Percentiles rank a stretch among this genome's conserved stretches.
Conservation (phyloP, 92 coral and sea anemone species). For the Parazoanthus atlanticus region DNA sequence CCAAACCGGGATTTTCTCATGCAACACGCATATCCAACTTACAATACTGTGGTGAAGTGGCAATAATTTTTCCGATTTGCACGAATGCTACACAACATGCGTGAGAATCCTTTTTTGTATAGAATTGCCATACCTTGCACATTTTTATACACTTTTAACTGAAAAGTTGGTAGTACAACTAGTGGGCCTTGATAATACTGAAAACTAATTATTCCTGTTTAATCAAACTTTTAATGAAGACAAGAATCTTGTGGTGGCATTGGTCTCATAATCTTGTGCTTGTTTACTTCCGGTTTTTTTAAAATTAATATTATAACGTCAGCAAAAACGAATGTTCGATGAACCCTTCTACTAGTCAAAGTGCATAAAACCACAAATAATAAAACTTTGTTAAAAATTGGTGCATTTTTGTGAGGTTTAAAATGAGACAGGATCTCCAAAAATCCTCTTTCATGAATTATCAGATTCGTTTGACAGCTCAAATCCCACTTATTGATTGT, state of each 20-base stretch:
- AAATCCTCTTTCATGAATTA: not conserved
- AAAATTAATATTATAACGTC: no score
- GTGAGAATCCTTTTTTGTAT: not conserved
- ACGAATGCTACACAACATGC: not conserved
- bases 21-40: not conserved
- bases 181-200: not conserved
- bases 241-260: no score
- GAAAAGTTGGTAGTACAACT: not conserved
- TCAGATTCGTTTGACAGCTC: slow-evolving; percentile 36
- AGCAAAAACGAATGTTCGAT: no score
- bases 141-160: not conserved
- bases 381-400: no score
- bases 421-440: not conserved
- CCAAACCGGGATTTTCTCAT: not conserved
- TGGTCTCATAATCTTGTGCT: not conserved
- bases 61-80: not conserved
- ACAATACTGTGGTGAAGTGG: not conserved
- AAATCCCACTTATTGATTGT: slow-evolving; percentile 8
- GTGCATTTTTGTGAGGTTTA: not conserved
- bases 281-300: no score
- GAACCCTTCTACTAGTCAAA: not conserved
- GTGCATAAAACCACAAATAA: not conserved
- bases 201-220: not conserved
- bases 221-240: not conserved
- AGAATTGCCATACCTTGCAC: not conserved